These are phyloP conservation scores for Sebastes baramenuke DNA, from an alignment of 2,797 vertebrate genomes.

Conservation along the genomic window DNA sequence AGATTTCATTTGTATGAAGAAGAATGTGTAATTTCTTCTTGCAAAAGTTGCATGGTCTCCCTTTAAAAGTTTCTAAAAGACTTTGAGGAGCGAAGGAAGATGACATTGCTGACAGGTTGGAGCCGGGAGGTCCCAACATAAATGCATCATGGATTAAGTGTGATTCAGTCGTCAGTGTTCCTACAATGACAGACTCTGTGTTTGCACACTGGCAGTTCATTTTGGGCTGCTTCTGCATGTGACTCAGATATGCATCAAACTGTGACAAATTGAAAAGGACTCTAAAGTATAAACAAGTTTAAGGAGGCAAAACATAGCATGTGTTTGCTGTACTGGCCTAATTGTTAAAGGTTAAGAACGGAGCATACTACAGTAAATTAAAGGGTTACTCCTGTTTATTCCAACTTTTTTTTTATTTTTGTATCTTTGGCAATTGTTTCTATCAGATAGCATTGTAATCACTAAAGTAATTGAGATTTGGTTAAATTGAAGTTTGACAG, in stretches of 20 bases:
- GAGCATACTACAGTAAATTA: neutral
- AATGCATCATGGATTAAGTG: slow-evolving; percentile 47
- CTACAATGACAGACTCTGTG: slow-evolving; percentile 13
- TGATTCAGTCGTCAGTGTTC: slow-evolving; percentile 42
- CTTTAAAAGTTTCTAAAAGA: slow-evolving; percentile 29
- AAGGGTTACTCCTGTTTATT: neutral
- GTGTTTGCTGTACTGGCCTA: slow-evolving; percentile 9
- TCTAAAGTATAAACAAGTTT: slow-evolving; percentile 45
- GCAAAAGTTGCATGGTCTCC: neutral
- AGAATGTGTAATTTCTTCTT: neutral
- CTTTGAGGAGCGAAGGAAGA: neutral
- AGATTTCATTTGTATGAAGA: neutral
- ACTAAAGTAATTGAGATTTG: neutral
- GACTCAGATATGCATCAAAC: slow-evolving; percentile 48
- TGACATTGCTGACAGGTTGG: slow-evolving; percentile 10
- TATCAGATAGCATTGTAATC: neutral
- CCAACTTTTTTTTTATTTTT: neutral
- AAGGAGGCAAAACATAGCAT: slow-evolving; percentile 14
- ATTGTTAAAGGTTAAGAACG: neutral
- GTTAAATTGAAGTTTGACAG: neutral
- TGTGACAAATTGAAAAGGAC: slow-evolving; percentile 51
- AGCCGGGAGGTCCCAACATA: slow-evolving; percentile 20
- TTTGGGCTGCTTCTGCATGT: slow-evolving; percentile 32
- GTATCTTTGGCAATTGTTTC: neutral
- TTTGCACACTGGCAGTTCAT: slow-evolving; percentile 46